Conservation (phyloP, 2,888 invertebrate species). For the Selenia dentaria region DNA sequence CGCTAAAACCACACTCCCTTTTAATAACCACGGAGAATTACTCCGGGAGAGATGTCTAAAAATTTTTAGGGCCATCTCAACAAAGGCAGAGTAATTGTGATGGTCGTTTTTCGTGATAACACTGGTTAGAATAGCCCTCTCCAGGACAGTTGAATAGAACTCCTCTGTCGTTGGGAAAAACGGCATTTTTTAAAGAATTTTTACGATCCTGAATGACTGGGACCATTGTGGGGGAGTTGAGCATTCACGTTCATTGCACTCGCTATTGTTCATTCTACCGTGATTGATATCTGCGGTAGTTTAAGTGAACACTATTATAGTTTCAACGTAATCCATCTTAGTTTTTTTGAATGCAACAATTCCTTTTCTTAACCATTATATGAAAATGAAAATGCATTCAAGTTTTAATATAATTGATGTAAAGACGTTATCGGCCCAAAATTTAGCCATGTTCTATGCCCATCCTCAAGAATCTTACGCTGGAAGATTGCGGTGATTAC, state of each 20-base stretch:
- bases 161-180: slow-evolving; percentile 35
- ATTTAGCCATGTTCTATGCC: too few species aligned
- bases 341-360: too few species aligned
- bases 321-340: too few species aligned
- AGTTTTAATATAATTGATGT: too few species aligned
- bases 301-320: slow-evolving; percentile 1
- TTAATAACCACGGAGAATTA: slow-evolving; percentile 8
- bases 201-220: slow-evolving; percentile 37
- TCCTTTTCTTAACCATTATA: too few species aligned
- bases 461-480: too few species aligned
- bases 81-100: slow-evolving; percentile 37
- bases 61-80: slow-evolving; percentile 13
- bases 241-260: slow-evolving; percentile 29
- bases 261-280: slow-evolving; percentile 19
- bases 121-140: slow-evolving; percentile 31
- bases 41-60: slow-evolving; percentile 14
- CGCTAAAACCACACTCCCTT: slow-evolving; percentile 1
- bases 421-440: too few species aligned
- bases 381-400: too few species aligned
- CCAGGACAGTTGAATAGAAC: slow-evolving; percentile 31
- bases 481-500: too few species aligned
- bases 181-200: slow-evolving; percentile 33
- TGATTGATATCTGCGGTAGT: slow-evolving; percentile 17
- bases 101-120: slow-evolving; percentile 33
- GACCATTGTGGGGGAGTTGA: slow-evolving; percentile 33